Evolutionary conservation across 1,140 invertebrate species (phyloP).

Genomic region (Aphis gossypii): DNA sequence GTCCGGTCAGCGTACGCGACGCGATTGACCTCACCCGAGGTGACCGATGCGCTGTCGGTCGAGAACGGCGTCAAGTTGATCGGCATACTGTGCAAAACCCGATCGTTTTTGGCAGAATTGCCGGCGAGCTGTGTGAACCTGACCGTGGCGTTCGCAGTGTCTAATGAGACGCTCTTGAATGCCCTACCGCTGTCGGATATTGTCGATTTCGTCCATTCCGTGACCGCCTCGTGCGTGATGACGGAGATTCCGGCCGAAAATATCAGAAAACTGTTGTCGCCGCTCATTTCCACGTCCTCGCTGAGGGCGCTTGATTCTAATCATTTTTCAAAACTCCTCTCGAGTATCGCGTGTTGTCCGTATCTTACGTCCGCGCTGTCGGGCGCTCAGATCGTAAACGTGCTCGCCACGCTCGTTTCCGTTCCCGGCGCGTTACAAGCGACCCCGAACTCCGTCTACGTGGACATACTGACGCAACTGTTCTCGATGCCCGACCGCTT

Average conservation of each 20-base stretch:
- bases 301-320: neutral
- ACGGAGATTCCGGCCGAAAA: no score
- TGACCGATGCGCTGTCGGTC: neutral
- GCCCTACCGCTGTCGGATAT: neutral
- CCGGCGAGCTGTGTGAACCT: neutral
- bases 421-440: neutral
- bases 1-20: neutral
- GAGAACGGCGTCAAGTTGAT: neutral
- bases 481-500: neutral
- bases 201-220: neutral
- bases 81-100: neutral
- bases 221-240: neutral
- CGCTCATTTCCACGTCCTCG: neutral
- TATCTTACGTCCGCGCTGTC: neutral
- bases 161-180: neutral
- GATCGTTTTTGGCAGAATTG: neutral
- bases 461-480: neutral
- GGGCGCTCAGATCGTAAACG: neutral
- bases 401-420: neutral
- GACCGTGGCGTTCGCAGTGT: neutral
- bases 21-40: neutral
- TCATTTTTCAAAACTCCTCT: neutral
- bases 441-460: accelerated
- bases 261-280: neutral
- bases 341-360: neutral